A percentile compares a stretch with the other conserved stretches of the same genome.
These are phyloP conservation scores for Eupelmus urozonus DNA, from an alignment of 2,888 invertebrate genomes.

Conservation along the genomic window DNA sequence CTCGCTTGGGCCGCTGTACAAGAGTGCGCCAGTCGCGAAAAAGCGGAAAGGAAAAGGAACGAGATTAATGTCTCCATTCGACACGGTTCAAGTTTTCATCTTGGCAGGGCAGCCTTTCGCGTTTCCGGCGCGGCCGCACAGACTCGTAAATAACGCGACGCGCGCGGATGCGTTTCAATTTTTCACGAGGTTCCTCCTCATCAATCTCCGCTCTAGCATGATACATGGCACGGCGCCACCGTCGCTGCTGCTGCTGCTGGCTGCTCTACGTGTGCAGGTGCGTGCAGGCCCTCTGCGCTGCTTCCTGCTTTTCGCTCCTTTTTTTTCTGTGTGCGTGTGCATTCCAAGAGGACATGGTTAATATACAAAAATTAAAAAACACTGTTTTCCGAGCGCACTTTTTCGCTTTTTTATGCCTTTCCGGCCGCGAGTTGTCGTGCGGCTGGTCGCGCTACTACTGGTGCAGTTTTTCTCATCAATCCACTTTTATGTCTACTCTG, in stretches of 20 bases:
- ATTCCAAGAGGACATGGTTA: not conserved
- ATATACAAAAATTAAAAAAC: conserved; percentile 28
- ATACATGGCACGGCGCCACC: conserved; percentile 28
- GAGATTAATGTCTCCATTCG: conserved; percentile 62
- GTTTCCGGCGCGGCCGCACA: conserved; percentile 1
- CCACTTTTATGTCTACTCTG: no score
- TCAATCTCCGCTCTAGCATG: conserved; percentile 58
- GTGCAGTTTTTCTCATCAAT: no score
- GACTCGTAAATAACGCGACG: conserved; percentile 59
- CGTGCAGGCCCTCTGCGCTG: not conserved
- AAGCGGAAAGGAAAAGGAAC: conserved; percentile 17
- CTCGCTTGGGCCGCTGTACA: not conserved
- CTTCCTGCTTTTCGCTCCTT: not conserved
- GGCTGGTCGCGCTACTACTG: no score
- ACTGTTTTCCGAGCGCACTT: not conserved
- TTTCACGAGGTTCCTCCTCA: conserved; percentile 60
- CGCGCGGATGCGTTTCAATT: conserved; percentile 61
- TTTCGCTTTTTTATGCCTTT: not conserved
- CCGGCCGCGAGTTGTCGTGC: no score
- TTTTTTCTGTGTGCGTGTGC: not conserved
- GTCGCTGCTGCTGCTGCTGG: not conserved
- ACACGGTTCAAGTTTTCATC: conserved; percentile 60
- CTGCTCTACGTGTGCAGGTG: not conserved
- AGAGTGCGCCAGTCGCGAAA: not conserved
- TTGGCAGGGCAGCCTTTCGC: conserved; percentile 20